A percentile compares a stretch with the other conserved stretches of the same genome.
phyloP scores from a whole-genome alignment of 2,888 invertebrate genomes.

The Papilio elwesi region DNA sequence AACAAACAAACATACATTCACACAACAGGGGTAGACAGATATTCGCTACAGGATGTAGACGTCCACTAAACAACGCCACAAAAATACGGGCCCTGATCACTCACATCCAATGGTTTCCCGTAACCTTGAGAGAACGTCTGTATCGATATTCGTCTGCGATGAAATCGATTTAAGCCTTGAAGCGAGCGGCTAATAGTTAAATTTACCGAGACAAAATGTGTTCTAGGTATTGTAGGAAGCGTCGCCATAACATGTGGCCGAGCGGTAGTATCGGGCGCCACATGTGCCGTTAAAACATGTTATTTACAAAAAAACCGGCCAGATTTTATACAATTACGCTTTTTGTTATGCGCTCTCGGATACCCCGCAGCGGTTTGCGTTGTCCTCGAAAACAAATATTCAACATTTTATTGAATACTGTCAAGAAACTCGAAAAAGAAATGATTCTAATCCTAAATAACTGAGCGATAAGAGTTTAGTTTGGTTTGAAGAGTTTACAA shows the following conservation, averaged over 20 bases:
- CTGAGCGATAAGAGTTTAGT: neutral
- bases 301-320: slow-evolving; percentile 52
- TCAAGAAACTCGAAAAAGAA: slow-evolving; percentile 19
- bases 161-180: neutral
- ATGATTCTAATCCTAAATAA: neutral
- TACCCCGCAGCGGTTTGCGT: slow-evolving; percentile 58
- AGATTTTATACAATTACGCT: slow-evolving; percentile 58
- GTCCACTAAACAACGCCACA: too few relatives aligned
- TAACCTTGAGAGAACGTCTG: neutral
- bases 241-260: slow-evolving; percentile 40
- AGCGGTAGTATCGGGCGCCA: slow-evolving; percentile 41
- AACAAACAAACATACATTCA: too few relatives aligned
- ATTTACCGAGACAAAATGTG: slow-evolving; percentile 7
- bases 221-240: slow-evolving; percentile 26
- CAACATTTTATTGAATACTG: slow-evolving; percentile 28
- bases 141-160: neutral
- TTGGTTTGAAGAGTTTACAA: too few relatives aligned
- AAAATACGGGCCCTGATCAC: too few relatives aligned
- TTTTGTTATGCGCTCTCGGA: slow-evolving; percentile 50
- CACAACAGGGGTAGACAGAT: too few relatives aligned
- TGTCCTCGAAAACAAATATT: slow-evolving; percentile 54
- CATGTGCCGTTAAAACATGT: slow-evolving; percentile 50
- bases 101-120: neutral
- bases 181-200: neutral
- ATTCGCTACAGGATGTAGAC: too few relatives aligned